phyloP scores from a whole-genome alignment of 1,140 invertebrate genomes.

The Anagrus nilaparvatae region DNA sequence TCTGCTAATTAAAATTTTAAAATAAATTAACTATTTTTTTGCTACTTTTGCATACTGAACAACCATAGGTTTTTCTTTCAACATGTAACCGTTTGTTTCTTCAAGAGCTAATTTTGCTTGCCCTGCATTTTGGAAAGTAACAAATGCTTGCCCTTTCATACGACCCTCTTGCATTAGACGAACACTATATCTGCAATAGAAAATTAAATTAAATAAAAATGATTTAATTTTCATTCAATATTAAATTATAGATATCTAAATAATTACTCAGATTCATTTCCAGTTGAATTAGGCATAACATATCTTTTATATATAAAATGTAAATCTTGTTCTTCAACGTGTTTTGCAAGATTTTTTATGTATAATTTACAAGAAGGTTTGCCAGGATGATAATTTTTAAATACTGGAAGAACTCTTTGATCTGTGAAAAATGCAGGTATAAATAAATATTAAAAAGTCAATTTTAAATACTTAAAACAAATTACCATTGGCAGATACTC shows the following conservation, averaged over 20 bases:
- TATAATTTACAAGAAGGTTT: constrained; percentile 75
- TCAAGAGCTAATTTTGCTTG: constrained; percentile 64
- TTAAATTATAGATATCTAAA: constrained; percentile 1
- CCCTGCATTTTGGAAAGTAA: constrained; percentile 65
- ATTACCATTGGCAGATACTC: constrained; percentile 51
- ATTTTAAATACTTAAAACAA: constrained; percentile 9
- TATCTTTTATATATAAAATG: constrained; percentile 70
- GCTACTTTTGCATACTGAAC: constrained; percentile 71
- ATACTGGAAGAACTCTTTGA: constrained; percentile 67
- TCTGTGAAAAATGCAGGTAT: too few species aligned
- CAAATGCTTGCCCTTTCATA: constrained; percentile 94
- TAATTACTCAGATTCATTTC: constrained; percentile 43
- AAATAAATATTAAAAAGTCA: too few species aligned
- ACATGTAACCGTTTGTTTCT: constrained; percentile 81
- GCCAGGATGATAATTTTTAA: constrained; percentile 79
- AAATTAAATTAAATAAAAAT: constrained; percentile 9
- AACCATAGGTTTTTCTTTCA: constrained; percentile 83
- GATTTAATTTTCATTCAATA: constrained; percentile 5
- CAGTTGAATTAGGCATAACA: constrained; percentile 40
- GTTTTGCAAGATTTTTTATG: constrained; percentile 85
- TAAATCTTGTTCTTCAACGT: constrained; percentile 64
- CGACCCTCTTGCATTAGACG: constrained; percentile 86
- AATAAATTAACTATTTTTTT: constrained; percentile 21
- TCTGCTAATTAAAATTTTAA: too few species aligned
- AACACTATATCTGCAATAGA: constrained; percentile 57